Evolutionary conservation across 2,797 vertebrate species (phyloP), one percentile per base, ranked within the genome.

Genomic region (Craterocephalus amniculus): DNA sequence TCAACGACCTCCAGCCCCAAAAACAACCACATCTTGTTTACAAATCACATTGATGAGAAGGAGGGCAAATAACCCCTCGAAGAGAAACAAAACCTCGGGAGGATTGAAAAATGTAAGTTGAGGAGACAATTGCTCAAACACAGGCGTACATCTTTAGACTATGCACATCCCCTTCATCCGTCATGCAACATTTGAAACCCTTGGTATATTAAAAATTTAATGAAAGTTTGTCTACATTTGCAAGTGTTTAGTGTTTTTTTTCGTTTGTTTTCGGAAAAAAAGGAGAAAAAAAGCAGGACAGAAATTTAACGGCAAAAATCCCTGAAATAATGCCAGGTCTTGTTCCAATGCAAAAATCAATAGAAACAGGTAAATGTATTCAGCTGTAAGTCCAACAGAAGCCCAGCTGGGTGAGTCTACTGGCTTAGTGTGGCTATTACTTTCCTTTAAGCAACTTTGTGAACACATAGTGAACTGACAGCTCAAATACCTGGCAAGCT

Each of bases 1-100:
- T 95, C 95, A 94, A 95, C 95, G 93, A 96, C 96, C 95, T 97
- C 95, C 93, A 96, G 94, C 92, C 94, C 89, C 78, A 73, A 80
- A 88, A 92, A 85, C 83, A 87, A 76, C 85, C 76, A 80, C 71
- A 78, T 87, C 90, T 87, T 92, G 88, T 94, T 95, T 94, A 93
- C 86, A 89, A 84, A 93, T 87, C 85, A 83, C 57, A 55, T 51
- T 22, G 49, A 57, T 60, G 58, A 66, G 79, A 79, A 71, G 60
- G 51, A 68, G 73, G 55, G 61, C 48, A 68, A 9, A 1, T 31
- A 52, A 74, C 24, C 18, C 45, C 20, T 22, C 7, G 20, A 48
- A 48, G 10, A 48, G 45, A 27, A 11, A 36, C 40, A 51, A 12
- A 18, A n/a, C 34, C 27, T 27, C 9, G 27, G 24, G 32, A 67